Evolutionary conservation across 1,140 invertebrate genomes (phyloP).

Genomic region (Lepeophtheirus salmonis): DNA sequence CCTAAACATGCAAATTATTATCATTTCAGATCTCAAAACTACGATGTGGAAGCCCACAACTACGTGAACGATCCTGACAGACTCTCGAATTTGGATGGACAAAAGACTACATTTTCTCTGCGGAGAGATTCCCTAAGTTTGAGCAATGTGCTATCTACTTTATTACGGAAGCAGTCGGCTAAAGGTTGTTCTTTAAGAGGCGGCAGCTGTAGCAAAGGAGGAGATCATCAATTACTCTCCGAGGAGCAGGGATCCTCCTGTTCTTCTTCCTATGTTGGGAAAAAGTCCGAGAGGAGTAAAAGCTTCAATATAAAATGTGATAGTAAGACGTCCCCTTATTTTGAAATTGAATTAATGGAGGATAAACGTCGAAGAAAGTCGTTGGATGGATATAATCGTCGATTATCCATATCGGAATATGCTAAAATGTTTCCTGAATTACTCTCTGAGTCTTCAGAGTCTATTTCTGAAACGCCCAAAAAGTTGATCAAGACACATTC

Average conservation of each 20-base stretch:
- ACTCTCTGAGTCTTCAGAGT: not conserved
- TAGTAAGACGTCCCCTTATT: not conserved
- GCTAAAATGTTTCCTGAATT: not conserved
- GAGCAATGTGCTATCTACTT: not conserved
- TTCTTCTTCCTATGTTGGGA: no score
- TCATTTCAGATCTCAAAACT: not conserved
- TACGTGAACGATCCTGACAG: not conserved
- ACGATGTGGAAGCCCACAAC: not conserved
- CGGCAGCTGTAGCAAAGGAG: not conserved
- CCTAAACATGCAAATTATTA: no score
- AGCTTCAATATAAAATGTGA: not conserved
- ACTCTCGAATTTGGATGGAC: no score
- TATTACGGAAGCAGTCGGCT: not conserved
- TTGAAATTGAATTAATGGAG: not conserved
- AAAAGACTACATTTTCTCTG: not conserved
- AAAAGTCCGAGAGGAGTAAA: not conserved
- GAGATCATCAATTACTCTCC: no score
- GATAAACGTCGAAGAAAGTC: not conserved
- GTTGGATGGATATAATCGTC: not conserved
- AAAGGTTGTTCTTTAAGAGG: not conserved
- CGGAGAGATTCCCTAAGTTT: not conserved
- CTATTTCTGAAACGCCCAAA: not conserved
- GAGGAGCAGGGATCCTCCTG: no score
- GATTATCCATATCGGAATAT: not conserved
- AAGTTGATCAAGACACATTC: not conserved